A percentile compares a stretch with the other conserved stretches of the same genome.
phyloP scores from a whole-genome alignment of 2,797 vertebrate genomes.

The Melanogrammus aeglefinus region DNA sequence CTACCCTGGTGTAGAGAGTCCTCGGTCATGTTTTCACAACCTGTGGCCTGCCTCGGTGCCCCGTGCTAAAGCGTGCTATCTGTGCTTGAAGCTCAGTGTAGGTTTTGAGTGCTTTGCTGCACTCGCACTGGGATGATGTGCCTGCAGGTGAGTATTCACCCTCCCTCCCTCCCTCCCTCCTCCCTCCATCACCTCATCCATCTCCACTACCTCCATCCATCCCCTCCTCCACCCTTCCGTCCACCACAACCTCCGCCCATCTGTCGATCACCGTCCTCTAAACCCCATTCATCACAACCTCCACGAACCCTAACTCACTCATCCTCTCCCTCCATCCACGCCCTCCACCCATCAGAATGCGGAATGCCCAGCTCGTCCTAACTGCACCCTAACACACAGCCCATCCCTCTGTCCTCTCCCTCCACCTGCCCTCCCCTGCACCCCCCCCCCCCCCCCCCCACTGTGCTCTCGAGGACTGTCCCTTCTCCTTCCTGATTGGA shows the following conservation, averaged over 20 bases:
- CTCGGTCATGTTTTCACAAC: slow-evolving; percentile 66
- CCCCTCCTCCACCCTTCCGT: neutral
- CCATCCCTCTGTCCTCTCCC: neutral
- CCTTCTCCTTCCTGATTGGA: too few relatives aligned
- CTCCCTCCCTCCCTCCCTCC: neutral
- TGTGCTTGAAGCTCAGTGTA: slow-evolving; percentile 69
- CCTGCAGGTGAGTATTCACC: slow-evolving; percentile 46
- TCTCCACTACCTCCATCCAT: neutral
- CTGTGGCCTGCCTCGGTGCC: slow-evolving; percentile 29
- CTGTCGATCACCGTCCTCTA: too few relatives aligned
- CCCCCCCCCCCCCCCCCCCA: too few relatives aligned
- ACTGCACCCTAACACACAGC: slow-evolving; percentile 1
- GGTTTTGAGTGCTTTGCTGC: slow-evolving; percentile 44
- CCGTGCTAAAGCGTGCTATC: slow-evolving; percentile 66
- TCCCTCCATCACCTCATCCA: neutral
- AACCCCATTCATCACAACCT: too few relatives aligned
- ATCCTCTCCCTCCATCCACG: neutral
- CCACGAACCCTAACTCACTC: too few relatives aligned
- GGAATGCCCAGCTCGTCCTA: slow-evolving; percentile 39
- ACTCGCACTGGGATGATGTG: slow-evolving; percentile 47
- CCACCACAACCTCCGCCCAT: too few relatives aligned
- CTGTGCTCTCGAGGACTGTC: too few relatives aligned
- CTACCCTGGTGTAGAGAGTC: slow-evolving; percentile 59
- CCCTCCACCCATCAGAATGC: slow-evolving; percentile 7
- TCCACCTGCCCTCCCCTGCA: neutral